Base-by-base conservation (phyloP, 2,797 vertebrate species). In the Tenualosa thibaudeaui region DNA sequence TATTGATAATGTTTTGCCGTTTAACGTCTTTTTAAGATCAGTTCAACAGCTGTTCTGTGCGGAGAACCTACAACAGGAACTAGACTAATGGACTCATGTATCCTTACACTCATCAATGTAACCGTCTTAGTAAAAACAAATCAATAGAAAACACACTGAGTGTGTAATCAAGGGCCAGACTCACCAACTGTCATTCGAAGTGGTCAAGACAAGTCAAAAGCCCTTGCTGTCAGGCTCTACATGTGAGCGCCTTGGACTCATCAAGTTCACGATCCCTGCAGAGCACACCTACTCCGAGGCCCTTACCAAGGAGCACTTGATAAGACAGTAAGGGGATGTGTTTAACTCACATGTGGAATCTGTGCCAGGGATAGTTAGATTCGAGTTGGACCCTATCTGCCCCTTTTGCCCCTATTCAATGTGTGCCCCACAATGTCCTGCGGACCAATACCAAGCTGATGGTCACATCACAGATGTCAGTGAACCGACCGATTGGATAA, bases 401-500 rank as follows among this genome's bases (percentile, higher is more conserved):
- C 43, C 2, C 31, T 15, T 17, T 82, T 7, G 46, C 81, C n/a
- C 56, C 81, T 6, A 81, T 84, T 15, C 85, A 89, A 51, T 85
- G 85, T 81, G 84, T 56, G 0, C 82, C 82, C 3, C 50, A 50
- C 43, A 88, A 89, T 85, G 86, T 90, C 24, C 40, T 49, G 24
- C 81, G n/a, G 60, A 89, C 24, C 13, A 71, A 10, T 85, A 86
- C 17, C 43, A 86, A 37, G 85, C 82, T 24, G 81, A 84, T 26
- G 84, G 81, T 5, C 88, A 88, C 40, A 84, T 88, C 5, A 43
- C 62, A 13, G 22, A 82, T 65, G 84, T 88, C 51, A 87, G 58
- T 26, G 81, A 88, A 22, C 86, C 71, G 2, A 86, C 84, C 0
- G 60, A 85, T 1, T 84, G 83, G 84, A 88, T 88, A 8, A 89